Evolutionary conservation across 1,140 invertebrate species (phyloP).

Genomic region (Metaphire vulgaris): DNA sequence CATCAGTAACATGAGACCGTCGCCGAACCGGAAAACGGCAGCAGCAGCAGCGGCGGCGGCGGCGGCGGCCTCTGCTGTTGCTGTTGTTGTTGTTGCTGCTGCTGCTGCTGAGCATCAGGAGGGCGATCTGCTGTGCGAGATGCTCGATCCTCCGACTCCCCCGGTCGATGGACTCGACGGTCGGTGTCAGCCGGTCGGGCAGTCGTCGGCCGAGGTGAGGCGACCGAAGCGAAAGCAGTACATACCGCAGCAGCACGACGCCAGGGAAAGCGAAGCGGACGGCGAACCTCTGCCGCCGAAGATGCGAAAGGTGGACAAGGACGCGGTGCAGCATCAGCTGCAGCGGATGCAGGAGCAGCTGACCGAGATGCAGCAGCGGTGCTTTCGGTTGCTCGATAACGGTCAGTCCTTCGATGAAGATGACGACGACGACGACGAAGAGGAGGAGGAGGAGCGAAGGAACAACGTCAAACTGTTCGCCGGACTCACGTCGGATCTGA

Average conservation of each 20-base stretch:
- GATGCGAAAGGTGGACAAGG: constrained; percentile 60
- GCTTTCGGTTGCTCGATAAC: constrained; percentile 72
- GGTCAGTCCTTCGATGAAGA: not conserved
- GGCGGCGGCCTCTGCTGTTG: not conserved
- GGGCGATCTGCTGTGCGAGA: too few relatives aligned
- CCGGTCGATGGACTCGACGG: too few relatives aligned
- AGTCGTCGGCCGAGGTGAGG: not conserved
- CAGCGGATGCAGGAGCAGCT: constrained; percentile 79
- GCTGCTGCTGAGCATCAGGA: too few relatives aligned
- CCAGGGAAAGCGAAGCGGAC: constrained; percentile 33
- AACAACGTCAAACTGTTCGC: not conserved
- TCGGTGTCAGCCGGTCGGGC: too few relatives aligned
- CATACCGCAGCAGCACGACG: constrained; percentile 85
- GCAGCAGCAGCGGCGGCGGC: too few relatives aligned
- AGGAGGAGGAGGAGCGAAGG: not conserved
- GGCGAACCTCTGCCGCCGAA: constrained; percentile 46
- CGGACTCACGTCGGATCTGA: not conserved
- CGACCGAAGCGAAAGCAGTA: constrained; percentile 93
- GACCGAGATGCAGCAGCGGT: constrained; percentile 82
- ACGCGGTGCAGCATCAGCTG: constrained; percentile 73
- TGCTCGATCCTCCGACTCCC: too few relatives aligned
- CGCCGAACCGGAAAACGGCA: not conserved
- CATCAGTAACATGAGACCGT: not conserved
- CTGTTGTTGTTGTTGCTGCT: too few relatives aligned
- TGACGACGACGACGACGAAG: constrained; percentile 6